phyloP scores from a whole-genome alignment of 2,113 vertebrate genomes.

The Megaceryle maxima region DNA sequence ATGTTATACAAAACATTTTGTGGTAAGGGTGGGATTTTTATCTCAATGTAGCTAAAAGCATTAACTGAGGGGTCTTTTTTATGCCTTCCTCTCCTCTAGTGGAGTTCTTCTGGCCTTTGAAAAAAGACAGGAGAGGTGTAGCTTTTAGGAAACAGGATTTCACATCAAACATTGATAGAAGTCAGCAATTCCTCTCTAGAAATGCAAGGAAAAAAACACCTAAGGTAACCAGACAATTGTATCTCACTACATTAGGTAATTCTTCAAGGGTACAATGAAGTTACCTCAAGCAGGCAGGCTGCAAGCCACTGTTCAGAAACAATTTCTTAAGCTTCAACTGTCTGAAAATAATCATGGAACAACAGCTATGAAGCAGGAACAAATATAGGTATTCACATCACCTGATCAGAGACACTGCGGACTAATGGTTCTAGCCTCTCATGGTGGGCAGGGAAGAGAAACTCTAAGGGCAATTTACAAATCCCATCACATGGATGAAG shows the following conservation, averaged over 20 bases:
- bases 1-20: not conserved
- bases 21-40: not conserved
- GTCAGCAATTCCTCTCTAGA: not conserved
- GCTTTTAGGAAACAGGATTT: not conserved
- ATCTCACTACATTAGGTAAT: not conserved
- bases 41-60: fast-evolving
- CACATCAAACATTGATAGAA: not conserved
- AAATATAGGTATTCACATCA: not conserved
- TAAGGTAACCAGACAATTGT: not conserved
- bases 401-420: not conserved
- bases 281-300: not conserved
- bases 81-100: not conserved
- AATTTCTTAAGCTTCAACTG: not conserved
- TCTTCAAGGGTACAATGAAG: not conserved
- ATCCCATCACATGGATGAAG: not conserved
- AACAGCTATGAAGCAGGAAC: not conserved
- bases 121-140: not conserved
- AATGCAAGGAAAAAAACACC: not conserved
- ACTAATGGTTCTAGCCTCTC: not conserved
- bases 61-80: not conserved
- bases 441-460: not conserved
- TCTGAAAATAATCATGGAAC: not conserved
- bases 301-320: not conserved
- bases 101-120: not conserved
- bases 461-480: not conserved